Evolutionary conservation across 2,797 vertebrate species (phyloP).

Genomic region (Pipistrellus pipistrellus): DNA sequence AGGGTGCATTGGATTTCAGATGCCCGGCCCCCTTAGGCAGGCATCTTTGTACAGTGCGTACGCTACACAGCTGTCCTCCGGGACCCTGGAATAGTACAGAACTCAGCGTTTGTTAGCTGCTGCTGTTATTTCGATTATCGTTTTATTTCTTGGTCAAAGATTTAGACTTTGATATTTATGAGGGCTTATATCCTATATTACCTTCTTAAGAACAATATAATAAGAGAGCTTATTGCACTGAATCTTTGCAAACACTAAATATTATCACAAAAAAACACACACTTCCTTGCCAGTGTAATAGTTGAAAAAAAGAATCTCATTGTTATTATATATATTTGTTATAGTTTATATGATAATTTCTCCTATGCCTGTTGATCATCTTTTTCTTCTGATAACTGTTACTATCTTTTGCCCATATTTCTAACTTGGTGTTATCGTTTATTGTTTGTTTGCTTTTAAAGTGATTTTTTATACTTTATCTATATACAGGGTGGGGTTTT

Average conservation of each 20-base stretch:
- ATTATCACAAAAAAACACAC: not conserved
- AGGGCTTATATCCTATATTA: conserved; percentile 15
- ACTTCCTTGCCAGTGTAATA: not conserved
- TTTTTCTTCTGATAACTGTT: conserved; percentile 41
- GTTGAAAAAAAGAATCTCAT: not conserved
- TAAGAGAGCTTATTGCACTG: not conserved
- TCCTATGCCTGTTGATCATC: not conserved
- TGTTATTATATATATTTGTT: not conserved
- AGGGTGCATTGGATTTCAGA: not conserved
- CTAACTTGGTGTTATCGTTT: not conserved
- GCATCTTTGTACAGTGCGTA: not conserved
- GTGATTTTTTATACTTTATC: conserved; percentile 15
- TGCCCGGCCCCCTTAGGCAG: not conserved
- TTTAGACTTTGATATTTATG: not conserved
- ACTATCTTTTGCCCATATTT: conserved; percentile 19
- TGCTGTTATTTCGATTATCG: not conserved
- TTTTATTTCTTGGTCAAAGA: not conserved
- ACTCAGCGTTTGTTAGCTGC: not conserved
- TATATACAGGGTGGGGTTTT: not conserved
- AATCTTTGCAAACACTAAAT: not conserved
- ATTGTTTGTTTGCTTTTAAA: conserved; percentile 34
- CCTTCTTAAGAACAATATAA: not conserved
- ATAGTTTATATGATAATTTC: not conserved
- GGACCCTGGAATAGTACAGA: not conserved
- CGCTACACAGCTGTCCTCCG: accelerated